Base-by-base conservation (phyloP, 2,888 invertebrate genomes). In the Rutpela maculata region DNA sequence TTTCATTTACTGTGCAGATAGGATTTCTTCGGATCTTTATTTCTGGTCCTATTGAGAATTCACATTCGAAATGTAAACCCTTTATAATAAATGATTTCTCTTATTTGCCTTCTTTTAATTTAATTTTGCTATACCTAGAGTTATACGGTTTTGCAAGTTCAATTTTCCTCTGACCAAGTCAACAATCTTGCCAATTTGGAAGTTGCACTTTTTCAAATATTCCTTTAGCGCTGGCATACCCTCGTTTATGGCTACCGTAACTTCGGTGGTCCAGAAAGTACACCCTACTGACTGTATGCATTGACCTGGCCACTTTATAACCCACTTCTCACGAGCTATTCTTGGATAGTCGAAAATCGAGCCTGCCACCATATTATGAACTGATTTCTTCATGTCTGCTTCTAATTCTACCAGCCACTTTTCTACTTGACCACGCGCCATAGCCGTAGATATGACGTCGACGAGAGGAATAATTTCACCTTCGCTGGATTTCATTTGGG, bases 391-490 rank as follows among this genome's bases (percentile, higher is more conserved):
- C 98, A 99, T 98, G 78, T 94, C 93, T 11, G 90, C 90, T 89
- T 98, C 98, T 65, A 99, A 90, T 86, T 98, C 97, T 10, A 96
- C 90, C 72, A 99, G 90, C 99, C 98, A 99, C 91, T 97, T 98
- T 89, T 99, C 99, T 0, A 99, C 98, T 91, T 98, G 98, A 72
- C 98, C 98, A 83, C 97, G 92, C 1, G 96, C 97, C 77, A 95
- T 94, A 0, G 93, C 93, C 0, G 98, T 98, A 56, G 95, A 95
- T 82, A 99, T 97, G 0, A 93, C 90, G 82, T 95, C 93, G 0
- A 93, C 93, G 17, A 98, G 91, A 55, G 91, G 89, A 0, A 98
- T 96, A 73, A 95, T 92, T 90, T 99, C 99, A 7, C 95, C 94
- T 90, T 95, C 94, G 75, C 95, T 95, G 1, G 98, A 98, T 84